These are phyloP conservation scores for Myzus persicae DNA, from an alignment of 1,140 invertebrate species.

Conservation along the genomic window DNA sequence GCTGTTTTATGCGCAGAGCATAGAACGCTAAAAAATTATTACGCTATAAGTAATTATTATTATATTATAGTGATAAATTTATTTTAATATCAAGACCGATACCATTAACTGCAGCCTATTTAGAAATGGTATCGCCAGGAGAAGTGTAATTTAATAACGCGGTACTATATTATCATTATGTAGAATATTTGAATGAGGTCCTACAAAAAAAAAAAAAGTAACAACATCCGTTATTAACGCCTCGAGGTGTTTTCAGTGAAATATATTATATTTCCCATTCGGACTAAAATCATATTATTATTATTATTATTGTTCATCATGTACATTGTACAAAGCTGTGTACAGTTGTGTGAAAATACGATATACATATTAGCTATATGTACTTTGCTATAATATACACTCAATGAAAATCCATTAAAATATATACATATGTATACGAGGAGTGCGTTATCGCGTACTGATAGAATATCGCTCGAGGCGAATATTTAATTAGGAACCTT, in stretches of 20 bases:
- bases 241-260: background rate
- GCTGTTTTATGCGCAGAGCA: background rate
- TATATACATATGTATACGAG: background rate
- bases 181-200: background rate
- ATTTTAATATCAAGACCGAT: background rate
- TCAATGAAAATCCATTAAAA: background rate
- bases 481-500: background rate
- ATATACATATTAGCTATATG: background rate
- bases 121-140: too few relatives aligned
- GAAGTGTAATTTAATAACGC: background rate
- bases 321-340: background rate
- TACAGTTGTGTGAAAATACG: background rate
- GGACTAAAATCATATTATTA: background rate
- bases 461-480: background rate
- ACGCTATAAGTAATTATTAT: background rate
- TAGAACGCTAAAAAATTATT: background rate
- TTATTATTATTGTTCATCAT: background rate
- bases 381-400: background rate
- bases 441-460: background rate
- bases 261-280: background rate
- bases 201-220: background rate
- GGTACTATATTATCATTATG: too few relatives aligned
- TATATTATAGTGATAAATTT: conserved; percentile 23
- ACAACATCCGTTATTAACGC: background rate
- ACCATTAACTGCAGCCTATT: background rate